Evolutionary conservation across 2,797 vertebrate species (phyloP), one percentile per base, ranked within the genome.

Genomic region (Protosalanx chinensis): DNA sequence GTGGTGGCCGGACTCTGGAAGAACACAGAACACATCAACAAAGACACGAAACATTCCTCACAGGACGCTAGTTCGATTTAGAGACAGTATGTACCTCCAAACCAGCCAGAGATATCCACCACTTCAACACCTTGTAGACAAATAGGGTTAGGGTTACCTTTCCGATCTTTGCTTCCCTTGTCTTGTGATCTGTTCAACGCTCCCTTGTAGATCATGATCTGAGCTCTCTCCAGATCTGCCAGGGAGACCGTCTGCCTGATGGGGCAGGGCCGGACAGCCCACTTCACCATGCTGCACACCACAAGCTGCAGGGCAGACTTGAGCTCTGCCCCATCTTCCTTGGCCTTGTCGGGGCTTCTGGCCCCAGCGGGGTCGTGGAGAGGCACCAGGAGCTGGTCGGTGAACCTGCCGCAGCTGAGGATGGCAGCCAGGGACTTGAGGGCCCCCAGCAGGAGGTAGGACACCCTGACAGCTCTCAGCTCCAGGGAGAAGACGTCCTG

Each of bases 211-310:
- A 94, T 92, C 89, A 94, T 93, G 69, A 93, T 74, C 84, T 94
- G 93, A 29, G 93, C 93, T 68, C 93, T 89, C 61, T 94, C 93
- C 76, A 94, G 89, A 81, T 94, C 93, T 0, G 90, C 78, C 2
- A 94, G 85, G 64, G 88, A 89, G 29, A 91, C 85, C 0, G 82
- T 89, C 82, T 93, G 92, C 78, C 92, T 93, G 80, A 94, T 94
- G 27, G 93, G 93, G 71, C 92, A 94, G 1, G 92, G 88, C 70
- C 91, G 82, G 70, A 94, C 91, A 0, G 93, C 93, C 93, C 93
- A 94, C 82, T 93, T 94, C 78, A 94, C 93, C 93, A 94, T 93
- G 85, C 90, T 93, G 79, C 92, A 91, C 77, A 94, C 92, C 76
- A 94, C 87, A 33, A 92, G 93, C 87, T 94, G 93, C 70, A 93